phyloP scores from a whole-genome alignment of 1,140 invertebrate genomes.

The Grapholita molesta region DNA sequence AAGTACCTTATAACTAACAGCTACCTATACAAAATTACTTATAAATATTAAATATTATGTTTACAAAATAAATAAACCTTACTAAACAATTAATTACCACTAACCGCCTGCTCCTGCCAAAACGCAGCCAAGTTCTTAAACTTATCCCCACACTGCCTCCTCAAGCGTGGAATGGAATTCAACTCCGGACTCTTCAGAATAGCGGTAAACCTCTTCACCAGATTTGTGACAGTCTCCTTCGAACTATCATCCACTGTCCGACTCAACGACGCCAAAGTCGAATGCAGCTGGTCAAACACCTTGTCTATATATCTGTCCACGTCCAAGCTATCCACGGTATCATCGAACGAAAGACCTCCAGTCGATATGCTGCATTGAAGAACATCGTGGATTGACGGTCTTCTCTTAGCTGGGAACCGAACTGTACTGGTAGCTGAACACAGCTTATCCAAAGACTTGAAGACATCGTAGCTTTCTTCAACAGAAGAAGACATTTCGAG shows the following conservation, averaged over 20 bases:
- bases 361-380: constrained; percentile 58
- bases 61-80: neutral
- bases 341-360: constrained; percentile 56
- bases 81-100: neutral
- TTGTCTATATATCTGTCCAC: constrained; percentile 58
- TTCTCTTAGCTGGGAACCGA: constrained; percentile 23
- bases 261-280: constrained; percentile 28
- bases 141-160: constrained; percentile 46
- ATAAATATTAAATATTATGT: too few species aligned
- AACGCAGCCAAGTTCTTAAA: constrained; percentile 60
- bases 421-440: constrained; percentile 46
- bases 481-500: constrained; percentile 56
- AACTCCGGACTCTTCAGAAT: constrained; percentile 43
- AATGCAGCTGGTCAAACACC: constrained; percentile 49
- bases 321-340: constrained; percentile 41
- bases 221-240: constrained; percentile 51
- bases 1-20: too few species aligned
- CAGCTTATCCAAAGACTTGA: constrained; percentile 61
- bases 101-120: constrained; percentile 31
- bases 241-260: constrained; percentile 25
- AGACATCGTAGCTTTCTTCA: constrained; percentile 62
- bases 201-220: constrained; percentile 57
- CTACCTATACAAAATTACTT: too few species aligned
- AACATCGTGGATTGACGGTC: constrained; percentile 35
- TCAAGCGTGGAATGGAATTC: constrained; percentile 41